These are phyloP conservation scores for Malurus alboscapulatus DNA, from an alignment of 2,113 vertebrate species.

Conservation along the genomic window DNA sequence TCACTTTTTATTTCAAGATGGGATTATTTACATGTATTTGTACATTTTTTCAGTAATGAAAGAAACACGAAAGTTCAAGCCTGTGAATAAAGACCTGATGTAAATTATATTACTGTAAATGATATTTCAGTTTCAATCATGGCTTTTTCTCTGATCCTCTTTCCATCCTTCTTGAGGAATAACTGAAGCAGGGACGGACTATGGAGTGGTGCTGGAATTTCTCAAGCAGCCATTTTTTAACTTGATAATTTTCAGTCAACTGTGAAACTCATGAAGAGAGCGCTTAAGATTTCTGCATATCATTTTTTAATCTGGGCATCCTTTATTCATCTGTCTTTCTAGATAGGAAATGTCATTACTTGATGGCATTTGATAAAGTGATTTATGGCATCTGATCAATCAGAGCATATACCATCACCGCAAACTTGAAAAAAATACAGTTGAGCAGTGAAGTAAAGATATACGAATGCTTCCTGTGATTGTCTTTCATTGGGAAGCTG, in stretches of 20 bases:
- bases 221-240: neutral
- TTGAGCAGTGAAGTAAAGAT: neutral
- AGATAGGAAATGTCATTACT: neutral
- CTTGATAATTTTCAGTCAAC: neutral
- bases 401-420: neutral
- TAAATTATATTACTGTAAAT: neutral
- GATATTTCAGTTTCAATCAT: neutral
- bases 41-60: neutral
- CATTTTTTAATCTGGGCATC: neutral
- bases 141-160: neutral
- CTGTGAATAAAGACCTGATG: neutral
- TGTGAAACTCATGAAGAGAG: neutral
- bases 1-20: neutral
- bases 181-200: neutral
- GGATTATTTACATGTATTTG: neutral
- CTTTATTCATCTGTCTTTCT: slow-evolving; percentile 18
- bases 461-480: neutral
- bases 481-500: neutral
- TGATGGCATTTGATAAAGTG: neutral
- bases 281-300: neutral
- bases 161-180: neutral
- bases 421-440: neutral
- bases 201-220: neutral
- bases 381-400: slow-evolving; percentile 6
- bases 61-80: neutral